A percentile compares a stretch with the other conserved stretches of the same genome.
Evolutionary conservation across 2,888 invertebrate species (phyloP).

Genomic region (Encarsia formosa): DNA sequence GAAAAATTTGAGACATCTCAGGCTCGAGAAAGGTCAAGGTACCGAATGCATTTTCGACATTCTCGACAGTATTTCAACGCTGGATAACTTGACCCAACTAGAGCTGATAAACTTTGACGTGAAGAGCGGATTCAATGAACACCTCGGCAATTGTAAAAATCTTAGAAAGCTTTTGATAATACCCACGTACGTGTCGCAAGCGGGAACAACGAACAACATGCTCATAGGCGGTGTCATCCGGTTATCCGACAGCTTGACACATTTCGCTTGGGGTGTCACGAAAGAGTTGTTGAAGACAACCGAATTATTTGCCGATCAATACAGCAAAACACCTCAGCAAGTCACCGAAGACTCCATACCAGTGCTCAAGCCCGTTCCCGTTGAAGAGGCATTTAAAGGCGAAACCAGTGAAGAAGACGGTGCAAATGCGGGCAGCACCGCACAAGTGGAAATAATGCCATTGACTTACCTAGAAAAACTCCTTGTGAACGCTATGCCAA

Average conservation of each 20-base stretch:
- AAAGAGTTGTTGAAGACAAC: slow-evolving; percentile 76
- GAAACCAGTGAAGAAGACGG: slow-evolving; percentile 36
- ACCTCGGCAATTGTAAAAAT: slow-evolving; percentile 68
- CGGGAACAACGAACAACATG: slow-evolving; percentile 82
- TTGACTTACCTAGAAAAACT: slow-evolving; percentile 72
- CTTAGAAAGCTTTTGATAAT: slow-evolving; percentile 73
- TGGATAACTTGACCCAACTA: slow-evolving; percentile 64
- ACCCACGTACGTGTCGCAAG: slow-evolving; percentile 80
- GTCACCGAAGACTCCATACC: slow-evolving; percentile 69
- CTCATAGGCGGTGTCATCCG: slow-evolving; percentile 61
- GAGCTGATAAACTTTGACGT: slow-evolving; percentile 83
- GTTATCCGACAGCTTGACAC: slow-evolving; percentile 65
- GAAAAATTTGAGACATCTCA: slow-evolving; percentile 62
- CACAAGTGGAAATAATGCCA: slow-evolving; percentile 71
- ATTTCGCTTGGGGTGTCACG: slow-evolving; percentile 81
- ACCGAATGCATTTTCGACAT: slow-evolving; percentile 62
- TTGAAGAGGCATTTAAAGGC: slow-evolving; percentile 50
- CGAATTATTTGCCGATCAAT: slow-evolving; percentile 78
- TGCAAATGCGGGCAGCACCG: slow-evolving; percentile 42
- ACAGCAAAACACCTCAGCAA: slow-evolving; percentile 54
- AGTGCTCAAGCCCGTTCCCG: slow-evolving; percentile 74
- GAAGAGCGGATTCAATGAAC: slow-evolving; percentile 72
- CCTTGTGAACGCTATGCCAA: slow-evolving; percentile 66
- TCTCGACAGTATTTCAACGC: slow-evolving; percentile 62
- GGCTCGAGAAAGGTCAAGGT: slow-evolving; percentile 74